Conservation (phyloP, 2,888 invertebrate species). For the Lapara coniferarum region DNA sequence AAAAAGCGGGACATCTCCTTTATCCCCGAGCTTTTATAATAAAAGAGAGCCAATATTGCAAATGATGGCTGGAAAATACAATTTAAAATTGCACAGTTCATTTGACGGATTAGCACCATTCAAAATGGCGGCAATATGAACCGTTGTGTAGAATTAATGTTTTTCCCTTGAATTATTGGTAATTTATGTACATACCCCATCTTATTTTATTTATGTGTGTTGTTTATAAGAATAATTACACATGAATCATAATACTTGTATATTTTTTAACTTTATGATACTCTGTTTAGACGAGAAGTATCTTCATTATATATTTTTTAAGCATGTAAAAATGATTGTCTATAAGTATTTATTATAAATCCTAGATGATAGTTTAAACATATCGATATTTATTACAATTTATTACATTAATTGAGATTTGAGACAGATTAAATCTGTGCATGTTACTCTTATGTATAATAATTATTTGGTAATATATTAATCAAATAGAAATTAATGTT, state of each 20-base stretch:
- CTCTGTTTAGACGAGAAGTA: conserved; percentile 5
- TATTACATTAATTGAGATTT: conserved; percentile 20
- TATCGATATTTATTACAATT: conserved; percentile 12
- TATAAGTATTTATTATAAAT: conserved; percentile 40
- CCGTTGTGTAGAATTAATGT: not conserved
- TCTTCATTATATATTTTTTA: not conserved
- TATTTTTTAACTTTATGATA: not conserved
- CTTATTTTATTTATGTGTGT: conserved; percentile 4
- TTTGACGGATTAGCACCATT: too few species aligned
- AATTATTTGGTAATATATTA: conserved; percentile 25
- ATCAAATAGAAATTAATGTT: not conserved
- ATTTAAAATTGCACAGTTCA: too few species aligned
- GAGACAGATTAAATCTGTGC: conserved; percentile 33
- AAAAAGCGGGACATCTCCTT: too few species aligned
- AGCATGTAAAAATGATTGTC: conserved; percentile 31
- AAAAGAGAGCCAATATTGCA: too few species aligned
- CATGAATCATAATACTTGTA: too few species aligned
- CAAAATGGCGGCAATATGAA: not conserved
- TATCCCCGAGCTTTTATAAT: too few species aligned
- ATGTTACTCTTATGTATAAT: conserved; percentile 34
- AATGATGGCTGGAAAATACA: not conserved
- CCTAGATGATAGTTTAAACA: conserved; percentile 12
- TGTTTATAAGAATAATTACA: not conserved
- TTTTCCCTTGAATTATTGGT: not conserved
- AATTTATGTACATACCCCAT: conserved; percentile 9